Evolutionary conservation across 2,797 vertebrate species (phyloP).

Genomic region (Cossypha caffra): DNA sequence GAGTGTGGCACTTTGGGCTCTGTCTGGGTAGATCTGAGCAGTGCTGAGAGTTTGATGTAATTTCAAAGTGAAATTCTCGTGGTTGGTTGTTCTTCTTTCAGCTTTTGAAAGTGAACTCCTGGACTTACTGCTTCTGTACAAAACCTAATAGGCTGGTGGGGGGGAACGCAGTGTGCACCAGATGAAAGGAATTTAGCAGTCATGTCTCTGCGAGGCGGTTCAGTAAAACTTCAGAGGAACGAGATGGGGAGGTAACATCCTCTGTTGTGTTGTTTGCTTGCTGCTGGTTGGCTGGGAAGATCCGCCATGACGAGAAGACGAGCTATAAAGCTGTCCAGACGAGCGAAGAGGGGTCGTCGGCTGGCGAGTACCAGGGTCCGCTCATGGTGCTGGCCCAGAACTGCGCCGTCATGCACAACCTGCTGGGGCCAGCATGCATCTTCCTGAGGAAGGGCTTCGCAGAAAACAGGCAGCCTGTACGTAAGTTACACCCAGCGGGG

Average conservation of each 20-base stretch:
- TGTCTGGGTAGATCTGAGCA: not conserved
- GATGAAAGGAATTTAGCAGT: conserved; percentile 10
- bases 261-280: conserved; percentile 82
- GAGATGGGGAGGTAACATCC: conserved; percentile 70
- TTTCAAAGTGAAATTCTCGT: conserved; percentile 9
- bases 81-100: not conserved
- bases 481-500: conserved; percentile 86
- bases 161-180: not conserved
- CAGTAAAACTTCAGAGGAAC: conserved; percentile 40
- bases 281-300: conserved; percentile 78
- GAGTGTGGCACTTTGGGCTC: not conserved
- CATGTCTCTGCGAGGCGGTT: conserved; percentile 37
- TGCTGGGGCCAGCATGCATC: conserved; percentile 98
- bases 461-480: conserved; percentile 98
- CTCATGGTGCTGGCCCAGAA: conserved; percentile 93
- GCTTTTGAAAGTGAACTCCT: conserved; percentile 23
- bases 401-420: conserved; percentile 94
- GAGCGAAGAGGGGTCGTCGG: conserved; percentile 86
- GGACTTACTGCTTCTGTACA: not conserved
- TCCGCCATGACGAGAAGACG: conserved; percentile 91
- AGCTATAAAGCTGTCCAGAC: conserved; percentile 92
- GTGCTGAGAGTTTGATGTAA: not conserved
- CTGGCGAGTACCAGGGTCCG: conserved; percentile 85
- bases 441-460: conserved; percentile 99
- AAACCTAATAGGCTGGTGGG: not conserved